phyloP scores from a whole-genome alignment of 2,888 invertebrate species.

The Vanessa cardui region DNA sequence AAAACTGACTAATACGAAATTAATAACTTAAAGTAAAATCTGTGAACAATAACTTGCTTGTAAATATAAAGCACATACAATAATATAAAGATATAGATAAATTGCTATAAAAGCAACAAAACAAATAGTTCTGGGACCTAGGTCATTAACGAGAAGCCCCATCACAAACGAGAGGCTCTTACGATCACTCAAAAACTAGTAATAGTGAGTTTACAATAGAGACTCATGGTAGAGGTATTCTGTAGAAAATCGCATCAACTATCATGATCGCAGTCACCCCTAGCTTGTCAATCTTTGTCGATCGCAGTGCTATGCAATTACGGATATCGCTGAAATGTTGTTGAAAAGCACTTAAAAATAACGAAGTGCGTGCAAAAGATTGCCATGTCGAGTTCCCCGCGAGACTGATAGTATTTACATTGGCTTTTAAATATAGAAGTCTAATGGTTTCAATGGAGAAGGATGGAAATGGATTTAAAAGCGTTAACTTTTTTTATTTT shows the following conservation, averaged over 20 bases:
- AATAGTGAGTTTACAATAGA: not conserved
- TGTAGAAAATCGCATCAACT: not conserved
- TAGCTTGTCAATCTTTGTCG: constrained; percentile 9
- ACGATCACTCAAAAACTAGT: too few relatives aligned
- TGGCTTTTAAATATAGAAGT: not conserved
- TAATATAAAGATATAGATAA: too few relatives aligned
- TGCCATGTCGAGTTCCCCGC: not conserved
- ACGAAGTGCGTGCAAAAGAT: constrained; percentile 3
- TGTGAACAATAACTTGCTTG: too few relatives aligned
- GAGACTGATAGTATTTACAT: not conserved
- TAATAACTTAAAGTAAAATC: too few relatives aligned
- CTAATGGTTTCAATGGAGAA: not conserved
- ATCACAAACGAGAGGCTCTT: too few relatives aligned
- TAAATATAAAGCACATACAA: too few relatives aligned
- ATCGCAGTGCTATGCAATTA: constrained; percentile 2
- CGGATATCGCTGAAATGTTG: not conserved
- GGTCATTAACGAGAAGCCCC: too few relatives aligned
- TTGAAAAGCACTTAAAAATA: constrained; percentile 9
- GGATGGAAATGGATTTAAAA: not conserved
- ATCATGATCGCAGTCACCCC: constrained; percentile 3
- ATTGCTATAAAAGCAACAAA: too few relatives aligned
- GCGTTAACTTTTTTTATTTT: too few relatives aligned
- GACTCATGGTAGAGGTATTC: not conserved
- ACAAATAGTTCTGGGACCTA: too few relatives aligned
- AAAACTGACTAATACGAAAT: too few relatives aligned